Percentiles rank a stretch among this genome's conserved stretches.
These are phyloP conservation scores for Serinus canaria DNA, from an alignment of 2,113 vertebrate species.

Conservation along the genomic window DNA sequence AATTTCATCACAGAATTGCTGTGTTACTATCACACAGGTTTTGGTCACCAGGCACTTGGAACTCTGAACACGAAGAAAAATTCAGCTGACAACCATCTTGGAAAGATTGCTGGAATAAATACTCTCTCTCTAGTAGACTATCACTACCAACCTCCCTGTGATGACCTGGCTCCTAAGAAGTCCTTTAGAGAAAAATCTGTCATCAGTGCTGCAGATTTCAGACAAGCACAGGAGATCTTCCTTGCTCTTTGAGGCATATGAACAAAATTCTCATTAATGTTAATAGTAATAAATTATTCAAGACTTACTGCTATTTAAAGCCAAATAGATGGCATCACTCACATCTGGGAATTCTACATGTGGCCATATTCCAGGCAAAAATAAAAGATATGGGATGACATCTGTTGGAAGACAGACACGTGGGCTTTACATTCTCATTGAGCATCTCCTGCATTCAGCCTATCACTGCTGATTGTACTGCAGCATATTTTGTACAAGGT, in stretches of 20 bases:
- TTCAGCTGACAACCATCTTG: background rate
- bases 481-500: background rate
- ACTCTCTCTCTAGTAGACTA: background rate
- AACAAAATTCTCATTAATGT: background rate
- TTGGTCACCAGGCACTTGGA: background rate
- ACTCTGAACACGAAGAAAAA: background rate
- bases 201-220: background rate
- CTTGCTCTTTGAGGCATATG: background rate
- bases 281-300: background rate
- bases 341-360: background rate
- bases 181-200: background rate
- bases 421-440: background rate
- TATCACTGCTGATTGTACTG: background rate
- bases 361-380: background rate
- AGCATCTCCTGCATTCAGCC: background rate
- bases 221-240: background rate
- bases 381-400: background rate
- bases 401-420: background rate
- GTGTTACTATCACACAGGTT: background rate
- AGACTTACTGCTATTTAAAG: background rate
- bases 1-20: background rate
- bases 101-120: background rate
- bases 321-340: background rate
- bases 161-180: background rate
- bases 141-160: too few relatives aligned